These are phyloP conservation scores for Physella acuta DNA, from an alignment of 1,140 invertebrate species.

Conservation along the genomic window DNA sequence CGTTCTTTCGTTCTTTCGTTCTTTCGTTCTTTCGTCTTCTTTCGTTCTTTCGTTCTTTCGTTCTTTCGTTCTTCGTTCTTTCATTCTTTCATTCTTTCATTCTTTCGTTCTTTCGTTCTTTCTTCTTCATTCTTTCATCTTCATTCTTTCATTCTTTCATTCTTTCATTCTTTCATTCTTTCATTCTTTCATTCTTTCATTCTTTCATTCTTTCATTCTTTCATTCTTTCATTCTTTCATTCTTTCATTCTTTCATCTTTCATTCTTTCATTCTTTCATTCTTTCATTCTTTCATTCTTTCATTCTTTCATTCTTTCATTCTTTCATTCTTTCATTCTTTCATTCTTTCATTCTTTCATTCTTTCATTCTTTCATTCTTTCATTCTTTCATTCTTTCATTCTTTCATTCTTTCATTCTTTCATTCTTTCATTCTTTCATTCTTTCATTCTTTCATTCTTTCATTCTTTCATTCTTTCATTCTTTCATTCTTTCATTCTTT, in stretches of 20 bases:
- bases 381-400: too few relatives aligned
- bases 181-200: neutral
- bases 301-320: too few relatives aligned
- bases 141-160: slow-evolving; percentile 13
- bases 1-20: neutral
- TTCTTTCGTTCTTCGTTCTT: neutral
- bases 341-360: too few relatives aligned
- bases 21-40: neutral
- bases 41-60: neutral
- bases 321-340: too few relatives aligned
- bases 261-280: neutral
- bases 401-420: too few relatives aligned
- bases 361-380: too few relatives aligned
- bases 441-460: too few relatives aligned
- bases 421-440: too few relatives aligned
- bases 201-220: neutral
- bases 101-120: neutral
- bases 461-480: too few relatives aligned
- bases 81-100: neutral
- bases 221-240: neutral
- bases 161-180: neutral
- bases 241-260: too few relatives aligned
- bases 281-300: neutral
- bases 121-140: slow-evolving; percentile 10
- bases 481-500: too few relatives aligned